These are phyloP conservation scores for Meganola albula DNA, from an alignment of 2,888 invertebrate species.

Conservation along the genomic window DNA sequence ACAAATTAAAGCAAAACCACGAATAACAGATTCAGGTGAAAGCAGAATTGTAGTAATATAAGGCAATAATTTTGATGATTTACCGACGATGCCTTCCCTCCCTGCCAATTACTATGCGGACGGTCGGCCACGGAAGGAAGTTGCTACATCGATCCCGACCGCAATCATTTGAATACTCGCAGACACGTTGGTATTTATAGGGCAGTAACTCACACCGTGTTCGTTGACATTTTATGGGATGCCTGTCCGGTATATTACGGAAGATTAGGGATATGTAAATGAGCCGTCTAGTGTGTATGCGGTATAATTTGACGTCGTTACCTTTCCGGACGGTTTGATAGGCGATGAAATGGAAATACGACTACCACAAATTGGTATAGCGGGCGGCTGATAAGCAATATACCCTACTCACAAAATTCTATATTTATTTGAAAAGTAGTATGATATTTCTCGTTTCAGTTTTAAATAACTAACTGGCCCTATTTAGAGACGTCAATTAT, in stretches of 20 bases:
- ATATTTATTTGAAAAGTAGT: too few species aligned
- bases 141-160: conserved; percentile 60
- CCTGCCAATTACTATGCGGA: conserved; percentile 69
- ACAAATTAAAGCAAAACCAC: conserved; percentile 52
- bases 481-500: too few species aligned
- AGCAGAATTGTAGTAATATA: conserved; percentile 58
- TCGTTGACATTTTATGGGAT: conserved; percentile 64
- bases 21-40: conserved; percentile 62
- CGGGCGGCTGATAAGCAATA: too few species aligned
- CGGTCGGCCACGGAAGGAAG: conserved; percentile 68
- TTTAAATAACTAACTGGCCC: too few species aligned
- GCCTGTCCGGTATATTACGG: conserved; percentile 48
- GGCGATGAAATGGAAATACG: conserved; percentile 20
- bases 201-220: conserved; percentile 60
- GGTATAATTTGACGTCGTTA: conserved; percentile 31
- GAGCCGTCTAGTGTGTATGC: conserved; percentile 34
- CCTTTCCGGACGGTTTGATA: conserved; percentile 20
- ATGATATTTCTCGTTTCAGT: too few species aligned
- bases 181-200: conserved; percentile 67
- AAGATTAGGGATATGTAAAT: conserved; percentile 50
- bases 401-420: too few species aligned
- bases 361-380: too few species aligned
- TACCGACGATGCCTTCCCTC: conserved; percentile 55
- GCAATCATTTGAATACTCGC: conserved; percentile 70
- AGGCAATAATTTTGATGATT: conserved; percentile 75